Percentiles rank a stretch among this genome's conserved stretches.
Evolutionary conservation across 2,888 invertebrate genomes (phyloP).

Genomic region (Coremacera marginata): DNA sequence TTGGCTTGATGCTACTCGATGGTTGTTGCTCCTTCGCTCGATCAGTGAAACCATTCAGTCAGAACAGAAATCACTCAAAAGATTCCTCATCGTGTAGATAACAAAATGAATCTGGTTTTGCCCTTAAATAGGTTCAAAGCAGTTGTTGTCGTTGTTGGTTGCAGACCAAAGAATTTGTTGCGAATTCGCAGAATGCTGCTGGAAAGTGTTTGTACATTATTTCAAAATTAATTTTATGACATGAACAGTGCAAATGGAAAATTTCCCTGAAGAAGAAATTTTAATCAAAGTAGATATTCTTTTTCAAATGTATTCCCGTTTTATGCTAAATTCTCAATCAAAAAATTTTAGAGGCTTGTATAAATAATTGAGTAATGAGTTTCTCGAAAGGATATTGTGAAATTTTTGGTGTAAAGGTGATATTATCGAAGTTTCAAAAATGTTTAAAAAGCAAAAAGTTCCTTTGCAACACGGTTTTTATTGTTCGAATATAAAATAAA

Average conservation of each 20-base stretch:
- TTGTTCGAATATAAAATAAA: too few relatives aligned
- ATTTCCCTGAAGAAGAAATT: neutral
- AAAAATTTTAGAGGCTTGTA: too few relatives aligned
- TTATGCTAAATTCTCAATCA: too few relatives aligned
- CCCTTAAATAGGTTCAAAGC: conserved; percentile 15
- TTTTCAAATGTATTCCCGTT: too few relatives aligned
- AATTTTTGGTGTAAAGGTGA: too few relatives aligned
- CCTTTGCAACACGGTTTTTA: too few relatives aligned
- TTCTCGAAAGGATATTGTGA: too few relatives aligned
- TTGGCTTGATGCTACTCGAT: neutral
- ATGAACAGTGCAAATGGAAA: neutral
- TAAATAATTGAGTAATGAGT: too few relatives aligned
- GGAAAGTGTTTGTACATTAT: conserved; percentile 18
- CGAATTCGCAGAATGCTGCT: neutral
- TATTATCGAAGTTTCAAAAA: too few relatives aligned
- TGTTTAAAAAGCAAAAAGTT: too few relatives aligned
- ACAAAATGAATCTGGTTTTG: conserved; percentile 31
- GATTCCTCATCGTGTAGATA: neutral
- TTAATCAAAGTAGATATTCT: too few relatives aligned
- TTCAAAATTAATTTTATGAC: conserved; percentile 19
- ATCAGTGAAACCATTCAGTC: conserved; percentile 65
- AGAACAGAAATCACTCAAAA: conserved; percentile 45
- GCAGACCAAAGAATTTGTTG: neutral
- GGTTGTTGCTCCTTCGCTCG: conserved; percentile 47
- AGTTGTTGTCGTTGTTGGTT: conserved; percentile 14